Conservation (phyloP, 2,113 vertebrate genomes). For the Nesoenas mayeri region DNA sequence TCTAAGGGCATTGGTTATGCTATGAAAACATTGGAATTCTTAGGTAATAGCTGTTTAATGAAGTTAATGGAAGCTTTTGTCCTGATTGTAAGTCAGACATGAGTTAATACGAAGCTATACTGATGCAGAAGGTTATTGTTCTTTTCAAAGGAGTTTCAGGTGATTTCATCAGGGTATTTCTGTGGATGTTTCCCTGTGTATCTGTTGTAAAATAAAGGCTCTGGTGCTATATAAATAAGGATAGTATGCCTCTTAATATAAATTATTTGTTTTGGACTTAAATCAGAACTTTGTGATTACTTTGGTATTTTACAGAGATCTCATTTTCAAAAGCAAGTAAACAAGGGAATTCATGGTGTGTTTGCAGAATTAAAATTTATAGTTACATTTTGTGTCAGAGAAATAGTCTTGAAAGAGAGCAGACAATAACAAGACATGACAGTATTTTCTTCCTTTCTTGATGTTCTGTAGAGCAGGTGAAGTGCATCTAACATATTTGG, state of each 20-base stretch:
- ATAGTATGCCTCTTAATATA: neutral
- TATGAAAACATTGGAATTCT: neutral
- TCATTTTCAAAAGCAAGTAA: neutral
- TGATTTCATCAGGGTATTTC: neutral
- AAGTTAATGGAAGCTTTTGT: neutral
- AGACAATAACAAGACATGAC: neutral
- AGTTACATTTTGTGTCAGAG: neutral
- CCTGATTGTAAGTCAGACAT: neutral
- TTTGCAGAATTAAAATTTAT: neutral
- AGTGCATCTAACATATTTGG: neutral
- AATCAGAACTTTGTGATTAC: neutral
- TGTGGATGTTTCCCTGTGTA: neutral
- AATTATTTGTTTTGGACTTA: neutral
- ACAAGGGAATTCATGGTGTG: neutral
- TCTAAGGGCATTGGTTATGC: neutral
- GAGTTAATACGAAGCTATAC: neutral
- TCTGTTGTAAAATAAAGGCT: neutral
- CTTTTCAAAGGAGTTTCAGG: neutral
- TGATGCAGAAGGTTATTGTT: slow-evolving; percentile 15
- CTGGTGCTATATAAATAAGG: neutral
- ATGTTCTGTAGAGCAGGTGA: neutral
- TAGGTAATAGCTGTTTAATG: neutral
- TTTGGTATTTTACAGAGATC: neutral
- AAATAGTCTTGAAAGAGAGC: neutral
- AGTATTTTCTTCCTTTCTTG: neutral